Conservation (phyloP, 2,888 invertebrate genomes). For the Euspilapteryx auroguttella region DNA sequence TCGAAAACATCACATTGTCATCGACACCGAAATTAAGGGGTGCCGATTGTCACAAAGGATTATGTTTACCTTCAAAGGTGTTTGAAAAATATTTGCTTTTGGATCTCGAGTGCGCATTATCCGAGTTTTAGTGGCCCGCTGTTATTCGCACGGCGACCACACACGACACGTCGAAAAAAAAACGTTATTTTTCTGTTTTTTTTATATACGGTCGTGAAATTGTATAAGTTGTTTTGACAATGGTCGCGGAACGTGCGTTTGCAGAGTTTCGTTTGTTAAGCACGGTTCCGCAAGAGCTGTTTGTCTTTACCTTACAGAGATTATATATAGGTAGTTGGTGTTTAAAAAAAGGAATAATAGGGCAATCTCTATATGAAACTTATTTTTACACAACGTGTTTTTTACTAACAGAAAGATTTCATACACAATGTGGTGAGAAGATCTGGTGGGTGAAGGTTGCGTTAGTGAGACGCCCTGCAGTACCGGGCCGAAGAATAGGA, state of each 20-base stretch:
- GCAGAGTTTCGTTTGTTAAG: slow-evolving; percentile 42
- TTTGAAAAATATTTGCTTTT: slow-evolving; percentile 57
- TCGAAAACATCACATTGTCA: slow-evolving; percentile 36
- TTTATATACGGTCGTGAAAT: slow-evolving; percentile 31
- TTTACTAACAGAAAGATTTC: too few relatives aligned
- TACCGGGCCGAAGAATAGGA: too few relatives aligned
- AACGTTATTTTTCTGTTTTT: slow-evolving; percentile 14
- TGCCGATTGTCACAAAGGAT: slow-evolving; percentile 41
- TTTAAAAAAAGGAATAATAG: too few relatives aligned
- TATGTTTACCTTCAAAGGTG: slow-evolving; percentile 36
- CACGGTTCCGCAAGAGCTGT: slow-evolving; percentile 29
- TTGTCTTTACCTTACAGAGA: slow-evolving; percentile 20
- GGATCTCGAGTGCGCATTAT: slow-evolving; percentile 41
- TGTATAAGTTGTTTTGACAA: slow-evolving; percentile 58
- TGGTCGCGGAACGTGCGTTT: slow-evolving; percentile 42
- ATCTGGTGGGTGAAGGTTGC: too few relatives aligned
- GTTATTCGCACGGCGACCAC: slow-evolving; percentile 38
- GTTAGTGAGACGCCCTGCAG: too few relatives aligned
- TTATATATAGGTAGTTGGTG: too few relatives aligned
- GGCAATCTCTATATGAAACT: too few relatives aligned
- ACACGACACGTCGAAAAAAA: slow-evolving; percentile 17
- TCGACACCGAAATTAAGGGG: slow-evolving; percentile 41
- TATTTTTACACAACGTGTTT: too few relatives aligned
- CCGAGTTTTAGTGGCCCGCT: slow-evolving; percentile 24
- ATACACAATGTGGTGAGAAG: too few relatives aligned